These are phyloP conservation scores for Indicator indicator DNA, from an alignment of 2,113 vertebrate genomes.

Conservation along the genomic window DNA sequence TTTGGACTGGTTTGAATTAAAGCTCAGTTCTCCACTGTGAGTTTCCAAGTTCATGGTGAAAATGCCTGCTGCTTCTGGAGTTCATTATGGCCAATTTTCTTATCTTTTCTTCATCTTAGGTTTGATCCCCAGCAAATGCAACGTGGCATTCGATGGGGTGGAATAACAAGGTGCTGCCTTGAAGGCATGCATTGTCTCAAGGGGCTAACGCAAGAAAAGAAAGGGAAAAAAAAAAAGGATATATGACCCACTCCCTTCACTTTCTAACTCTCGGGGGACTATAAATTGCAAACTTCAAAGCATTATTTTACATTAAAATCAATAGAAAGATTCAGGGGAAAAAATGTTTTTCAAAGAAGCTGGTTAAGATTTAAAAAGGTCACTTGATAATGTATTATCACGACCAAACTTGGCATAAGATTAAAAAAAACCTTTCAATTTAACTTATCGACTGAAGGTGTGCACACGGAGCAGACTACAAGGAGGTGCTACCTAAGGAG, in stretches of 20 bases:
- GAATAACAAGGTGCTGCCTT: constrained; percentile 83
- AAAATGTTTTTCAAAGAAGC: constrained; percentile 63
- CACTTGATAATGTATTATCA: constrained; percentile 48
- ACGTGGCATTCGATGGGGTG: constrained; percentile 83
- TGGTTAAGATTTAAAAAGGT: constrained; percentile 47
- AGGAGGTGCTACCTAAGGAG: neutral
- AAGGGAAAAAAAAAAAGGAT: constrained; percentile 25
- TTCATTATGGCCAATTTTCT: constrained; percentile 94
- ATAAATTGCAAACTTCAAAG: constrained; percentile 81
- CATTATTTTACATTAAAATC: constrained; percentile 70
- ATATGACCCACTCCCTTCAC: constrained; percentile 72
- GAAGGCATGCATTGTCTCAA: constrained; percentile 75
- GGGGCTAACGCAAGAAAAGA: constrained; percentile 29
- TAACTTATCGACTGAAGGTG: constrained; percentile 21
- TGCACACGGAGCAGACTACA: neutral
- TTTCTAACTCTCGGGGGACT: constrained; percentile 55
- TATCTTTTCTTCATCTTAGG: constrained; percentile 88
- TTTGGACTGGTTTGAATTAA: constrained; percentile 91
- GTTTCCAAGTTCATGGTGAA: constrained; percentile 87
- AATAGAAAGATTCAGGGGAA: constrained; percentile 36
- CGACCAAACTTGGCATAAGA: constrained; percentile 12
- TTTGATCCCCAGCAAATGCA: constrained; percentile 89
- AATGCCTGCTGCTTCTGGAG: constrained; percentile 87
- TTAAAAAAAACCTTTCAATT: neutral
- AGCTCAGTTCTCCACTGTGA: constrained; percentile 80